Evolutionary conservation across 1,140 invertebrate genomes (phyloP), one percentile per base, ranked within the genome.

Genomic region (Penaeus japonicus): DNA sequence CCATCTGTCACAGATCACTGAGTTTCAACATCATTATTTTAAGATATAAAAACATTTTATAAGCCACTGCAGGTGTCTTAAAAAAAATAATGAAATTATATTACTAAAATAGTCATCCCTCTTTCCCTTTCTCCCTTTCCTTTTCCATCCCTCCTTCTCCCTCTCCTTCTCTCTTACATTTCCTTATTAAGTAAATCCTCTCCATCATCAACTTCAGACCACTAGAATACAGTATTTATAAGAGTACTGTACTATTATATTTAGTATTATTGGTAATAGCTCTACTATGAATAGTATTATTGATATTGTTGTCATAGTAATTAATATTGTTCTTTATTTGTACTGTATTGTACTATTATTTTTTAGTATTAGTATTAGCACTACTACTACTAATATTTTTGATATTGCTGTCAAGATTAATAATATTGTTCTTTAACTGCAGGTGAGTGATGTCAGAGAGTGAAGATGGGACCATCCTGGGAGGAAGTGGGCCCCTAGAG

Each of bases 381-480:
- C 0, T 1, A 47, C 15, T 15, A 47, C 47, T 47, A 17, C 27
- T 18, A 22, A n/a, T 73, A 17, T 32, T 17, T 18, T 47, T 24
- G 0, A 27, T 35, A 24, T 39, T 27, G 32, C 32, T 53, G 5
- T 83, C 4, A 27, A 17, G 24, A 32, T n/a, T 30, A 27, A 4
- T 47, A n/a, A 35, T 70, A 1, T 39, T 39, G 12, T 47, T 4
- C 39, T 81, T n/a, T 35, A 81, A 15, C 85, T 85, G 35, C 75
- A 85, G 83, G 70, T 85, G 53, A 89, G 89, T 86, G 65, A 89
- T 89, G 89, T 89, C 89, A 82, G 89, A 89, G 65, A 86, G 84
- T 77, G 89, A 89, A 30, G 89, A 85, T 70, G 81, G 87, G 32
- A 83, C 80, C 22, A 75, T 89, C 39, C 75, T 89, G 84, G 84